Conservation (phyloP, 2,113 vertebrate species). For the Elaphurus davidianus region DNA sequence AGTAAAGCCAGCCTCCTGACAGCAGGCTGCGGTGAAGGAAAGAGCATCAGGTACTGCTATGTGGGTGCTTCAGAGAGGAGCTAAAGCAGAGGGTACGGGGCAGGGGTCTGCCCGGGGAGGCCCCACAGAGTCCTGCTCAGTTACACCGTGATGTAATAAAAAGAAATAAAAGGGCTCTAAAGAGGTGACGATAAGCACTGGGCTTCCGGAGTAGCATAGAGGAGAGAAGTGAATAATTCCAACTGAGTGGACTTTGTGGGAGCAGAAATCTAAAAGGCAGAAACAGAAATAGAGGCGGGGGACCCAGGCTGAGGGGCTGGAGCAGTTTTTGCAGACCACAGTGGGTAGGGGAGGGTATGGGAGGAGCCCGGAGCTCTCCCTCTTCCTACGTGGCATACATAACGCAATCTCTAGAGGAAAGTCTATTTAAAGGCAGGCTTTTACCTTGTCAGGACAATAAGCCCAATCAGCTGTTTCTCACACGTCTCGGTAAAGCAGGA, state of each 20-base stretch:
- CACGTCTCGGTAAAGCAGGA: conserved; percentile 66
- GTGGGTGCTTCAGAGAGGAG: not conserved
- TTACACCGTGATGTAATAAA: not conserved
- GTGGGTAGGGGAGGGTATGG: accelerated
- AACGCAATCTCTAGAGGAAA: not conserved
- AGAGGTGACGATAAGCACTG: not conserved
- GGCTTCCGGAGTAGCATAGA: accelerated
- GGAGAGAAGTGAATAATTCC: not conserved
- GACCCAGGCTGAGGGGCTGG: not conserved
- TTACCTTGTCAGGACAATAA: conserved; percentile 81
- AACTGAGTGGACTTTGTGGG: not conserved
- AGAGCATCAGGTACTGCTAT: not conserved
- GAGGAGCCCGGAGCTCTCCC: not conserved
- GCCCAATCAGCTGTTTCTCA: conserved; percentile 76
- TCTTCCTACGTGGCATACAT: not conserved
- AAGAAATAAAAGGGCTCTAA: not conserved
- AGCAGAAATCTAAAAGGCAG: not conserved
- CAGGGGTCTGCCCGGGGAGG: not conserved
- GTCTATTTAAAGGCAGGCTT: not conserved
- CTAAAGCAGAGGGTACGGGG: not conserved
- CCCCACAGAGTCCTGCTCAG: not conserved
- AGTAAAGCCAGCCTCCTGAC: not conserved
- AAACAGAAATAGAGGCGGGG: not conserved
- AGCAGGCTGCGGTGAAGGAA: not conserved
- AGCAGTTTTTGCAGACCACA: not conserved